These are phyloP conservation scores for Drosophila nebulosa DNA, from an alignment of 1,140 invertebrate species.

Conservation along the genomic window DNA sequence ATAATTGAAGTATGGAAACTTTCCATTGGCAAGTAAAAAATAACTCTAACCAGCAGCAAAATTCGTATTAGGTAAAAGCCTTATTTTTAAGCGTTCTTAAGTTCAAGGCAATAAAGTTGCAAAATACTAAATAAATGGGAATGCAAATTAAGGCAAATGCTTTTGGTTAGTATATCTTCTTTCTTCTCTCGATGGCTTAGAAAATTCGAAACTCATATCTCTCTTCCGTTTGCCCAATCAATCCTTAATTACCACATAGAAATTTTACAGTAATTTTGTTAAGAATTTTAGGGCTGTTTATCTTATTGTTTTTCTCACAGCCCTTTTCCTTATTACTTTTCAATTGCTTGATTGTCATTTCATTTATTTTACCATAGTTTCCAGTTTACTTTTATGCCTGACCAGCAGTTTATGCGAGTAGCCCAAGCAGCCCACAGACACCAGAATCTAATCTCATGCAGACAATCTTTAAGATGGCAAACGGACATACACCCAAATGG, in stretches of 20 bases:
- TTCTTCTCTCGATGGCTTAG: neutral
- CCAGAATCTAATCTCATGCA: conserved; percentile 40
- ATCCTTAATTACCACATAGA: neutral
- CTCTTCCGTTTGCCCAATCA: neutral
- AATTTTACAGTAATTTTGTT: neutral
- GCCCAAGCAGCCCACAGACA: neutral
- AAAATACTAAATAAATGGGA: too few species aligned
- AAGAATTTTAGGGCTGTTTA: neutral
- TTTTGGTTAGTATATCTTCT: neutral
- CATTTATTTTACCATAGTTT: conserved; percentile 65
- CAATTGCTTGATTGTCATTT: conserved; percentile 59
- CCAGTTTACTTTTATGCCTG: conserved; percentile 24
- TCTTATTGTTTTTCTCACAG: conserved; percentile 38
- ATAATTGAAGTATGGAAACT: too few species aligned
- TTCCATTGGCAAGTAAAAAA: too few species aligned
- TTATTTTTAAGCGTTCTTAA: too few species aligned
- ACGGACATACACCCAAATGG: conserved; percentile 59
- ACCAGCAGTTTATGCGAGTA: conserved; percentile 38
- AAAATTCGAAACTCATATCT: neutral
- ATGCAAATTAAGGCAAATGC: too few species aligned
- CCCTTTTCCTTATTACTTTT: conserved; percentile 23
- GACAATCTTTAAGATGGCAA: conserved; percentile 65
- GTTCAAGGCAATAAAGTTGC: too few species aligned
- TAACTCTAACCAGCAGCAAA: too few species aligned
- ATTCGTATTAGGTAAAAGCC: too few species aligned